Base-by-base conservation (phyloP, 2,113 vertebrate genomes). In the Vulpes vulpes region DNA sequence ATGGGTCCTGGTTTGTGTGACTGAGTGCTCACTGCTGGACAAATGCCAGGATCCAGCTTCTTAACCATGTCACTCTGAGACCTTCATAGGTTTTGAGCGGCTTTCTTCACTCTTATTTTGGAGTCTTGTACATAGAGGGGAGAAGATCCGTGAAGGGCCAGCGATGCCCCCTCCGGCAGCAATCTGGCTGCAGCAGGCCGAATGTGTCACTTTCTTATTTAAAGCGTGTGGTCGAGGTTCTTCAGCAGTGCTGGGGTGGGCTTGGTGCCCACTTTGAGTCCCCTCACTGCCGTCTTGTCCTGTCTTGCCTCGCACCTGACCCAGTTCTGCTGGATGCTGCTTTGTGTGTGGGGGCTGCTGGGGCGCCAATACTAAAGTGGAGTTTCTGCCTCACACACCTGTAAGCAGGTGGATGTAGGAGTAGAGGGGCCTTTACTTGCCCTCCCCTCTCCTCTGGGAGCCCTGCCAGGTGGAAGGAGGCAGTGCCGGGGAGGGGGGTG, bases 131-230 rank as follows among this genome's bases (percentile, higher is more conserved):
- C 73, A 53, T 86, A 65, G 94, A 80, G 53, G 16, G 82, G 79
- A 22, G 69, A 0, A 0, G 14, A 32, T 30, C 81, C 74, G 20
- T 82, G 96, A 82, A 71, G 20, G 57, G 81, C 67, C 97, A 49
- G 78, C 27, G 0, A 0, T 2, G 3, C 64, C 8, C 86, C 88
- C 65, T 19, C 94, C 32, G 78, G 87, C 19, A 0, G 80, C 6
- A 51, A 64, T n/a, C 74, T 64, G 90, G 65, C 69, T 30, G 35
- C 65, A 15, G 0, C 6, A 0, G 4, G 89, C 85, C 51, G 0
- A 92, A 76, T 78, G 12, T 43, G 89, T 95, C 89, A 67, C 94
- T 96, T 97, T 88, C 91, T 96, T 96, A 96, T 97, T 94, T 97
- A 96, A 95, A 27, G 96, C 11, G 94, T 89, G 92, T 65, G 91